These are phyloP conservation scores for Drosophila malerkotliana DNA, from an alignment of 1,140 invertebrate genomes.

Conservation along the genomic window DNA sequence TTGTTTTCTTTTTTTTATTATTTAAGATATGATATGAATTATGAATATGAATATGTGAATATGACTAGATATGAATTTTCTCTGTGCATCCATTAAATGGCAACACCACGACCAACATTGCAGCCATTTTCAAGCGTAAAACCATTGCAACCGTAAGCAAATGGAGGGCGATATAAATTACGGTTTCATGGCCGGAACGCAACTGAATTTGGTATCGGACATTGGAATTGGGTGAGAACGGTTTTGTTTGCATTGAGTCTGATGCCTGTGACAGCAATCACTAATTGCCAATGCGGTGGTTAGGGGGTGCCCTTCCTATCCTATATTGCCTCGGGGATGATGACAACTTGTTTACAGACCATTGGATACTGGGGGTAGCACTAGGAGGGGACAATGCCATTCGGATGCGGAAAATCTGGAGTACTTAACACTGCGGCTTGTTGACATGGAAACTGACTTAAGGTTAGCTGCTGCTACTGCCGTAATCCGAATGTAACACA, in stretches of 20 bases:
- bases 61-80: not conserved
- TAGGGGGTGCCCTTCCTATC: slow-evolving; percentile 1
- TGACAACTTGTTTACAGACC: slow-evolving; percentile 57
- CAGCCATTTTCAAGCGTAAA: slow-evolving; percentile 33
- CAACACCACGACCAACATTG: slow-evolving; percentile 1
- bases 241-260: slow-evolving; percentile 41
- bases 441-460: slow-evolving; percentile 74
- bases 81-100: not conserved
- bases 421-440: slow-evolving; percentile 52
- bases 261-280: slow-evolving; percentile 49
- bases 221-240: slow-evolving; percentile 36
- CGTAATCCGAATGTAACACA: slow-evolving; percentile 55
- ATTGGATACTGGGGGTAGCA: slow-evolving; percentile 46
- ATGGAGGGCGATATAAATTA: slow-evolving; percentile 49
- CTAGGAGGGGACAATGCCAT: not conserved
- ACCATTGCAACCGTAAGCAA: slow-evolving; percentile 38
- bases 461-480: slow-evolving; percentile 44
- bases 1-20: too few species aligned
- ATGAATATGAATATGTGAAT: too few species aligned
- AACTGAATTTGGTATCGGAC: slow-evolving; percentile 33
- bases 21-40: too few species aligned
- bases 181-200: slow-evolving; percentile 27
- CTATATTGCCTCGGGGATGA: slow-evolving; percentile 19
- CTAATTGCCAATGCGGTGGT: slow-evolving; percentile 61
- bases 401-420: slow-evolving; percentile 28